Percentiles rank a stretch among this genome's conserved stretches.
These are phyloP conservation scores for Leptonema lineaticorne DNA, from an alignment of 1,140 invertebrate genomes.

Conservation along the genomic window DNA sequence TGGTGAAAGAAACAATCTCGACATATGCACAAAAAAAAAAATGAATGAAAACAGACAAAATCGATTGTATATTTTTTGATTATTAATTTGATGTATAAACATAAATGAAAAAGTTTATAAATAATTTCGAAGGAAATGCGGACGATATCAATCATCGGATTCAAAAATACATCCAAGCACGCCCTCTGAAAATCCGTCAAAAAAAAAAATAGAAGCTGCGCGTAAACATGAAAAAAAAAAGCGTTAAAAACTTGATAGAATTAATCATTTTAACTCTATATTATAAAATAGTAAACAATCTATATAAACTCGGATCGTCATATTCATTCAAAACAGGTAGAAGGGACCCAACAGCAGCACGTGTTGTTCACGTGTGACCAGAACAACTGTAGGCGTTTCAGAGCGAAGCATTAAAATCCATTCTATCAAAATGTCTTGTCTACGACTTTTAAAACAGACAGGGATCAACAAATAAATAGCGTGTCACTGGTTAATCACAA, in stretches of 20 bases:
- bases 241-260: no score
- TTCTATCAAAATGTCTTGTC: not conserved
- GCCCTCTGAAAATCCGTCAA: not conserved
- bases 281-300: no score
- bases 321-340: no score
- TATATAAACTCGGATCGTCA: no score
- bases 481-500: no score
- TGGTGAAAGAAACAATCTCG: slow-evolving; percentile 34
- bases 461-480: not conserved
- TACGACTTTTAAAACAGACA: no score
- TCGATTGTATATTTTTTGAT: not conserved
- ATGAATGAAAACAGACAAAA: not conserved
- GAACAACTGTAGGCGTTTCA: not conserved
- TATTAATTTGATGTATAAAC: not conserved
- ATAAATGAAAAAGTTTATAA: not conserved
- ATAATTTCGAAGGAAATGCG: not conserved
- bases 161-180: slow-evolving; percentile 11
- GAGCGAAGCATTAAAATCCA: not conserved
- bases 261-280: no score
- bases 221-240: no score
- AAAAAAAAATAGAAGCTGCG: not conserved
- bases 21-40: slow-evolving; percentile 33
- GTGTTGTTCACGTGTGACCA: no score
- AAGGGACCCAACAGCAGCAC: no score
- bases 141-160: slow-evolving; percentile 14